Conservation (phyloP, 2,888 invertebrate genomes). For the Notocelia uddmanniana region DNA sequence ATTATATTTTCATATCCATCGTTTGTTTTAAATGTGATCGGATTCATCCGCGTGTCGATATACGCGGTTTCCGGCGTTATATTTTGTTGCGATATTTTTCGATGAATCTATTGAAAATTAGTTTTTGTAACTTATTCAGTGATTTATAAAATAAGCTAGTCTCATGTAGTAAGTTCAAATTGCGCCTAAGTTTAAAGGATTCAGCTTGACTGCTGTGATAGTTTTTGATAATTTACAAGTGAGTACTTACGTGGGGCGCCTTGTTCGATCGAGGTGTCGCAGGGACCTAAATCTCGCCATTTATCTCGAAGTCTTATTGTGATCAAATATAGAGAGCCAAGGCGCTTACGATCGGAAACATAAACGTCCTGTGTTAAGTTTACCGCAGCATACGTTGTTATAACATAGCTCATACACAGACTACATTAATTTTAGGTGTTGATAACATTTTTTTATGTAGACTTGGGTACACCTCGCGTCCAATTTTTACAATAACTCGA, state of each 20-base stretch:
- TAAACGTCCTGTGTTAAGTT: constrained; percentile 5
- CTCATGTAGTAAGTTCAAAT: constrained; percentile 65
- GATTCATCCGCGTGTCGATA: not conserved
- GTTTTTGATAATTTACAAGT: constrained; percentile 60
- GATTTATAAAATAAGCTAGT: constrained; percentile 69
- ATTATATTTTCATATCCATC: constrained; percentile 30
- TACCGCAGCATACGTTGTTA: constrained; percentile 28
- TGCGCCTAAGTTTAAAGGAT: constrained; percentile 64
- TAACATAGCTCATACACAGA: constrained; percentile 24
- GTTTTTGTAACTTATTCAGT: constrained; percentile 51
- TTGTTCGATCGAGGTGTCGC: constrained; percentile 5
- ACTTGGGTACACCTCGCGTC: not conserved
- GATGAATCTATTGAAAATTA: constrained; percentile 39
- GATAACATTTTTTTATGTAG: constrained; percentile 7
- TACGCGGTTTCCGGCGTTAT: constrained; percentile 23
- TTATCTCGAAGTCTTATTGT: not conserved
- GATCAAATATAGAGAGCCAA: not conserved
- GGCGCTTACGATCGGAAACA: not conserved
- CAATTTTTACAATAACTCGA: not conserved
- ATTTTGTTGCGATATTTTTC: constrained; percentile 42
- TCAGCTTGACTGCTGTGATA: constrained; percentile 66
- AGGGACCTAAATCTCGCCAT: not conserved
- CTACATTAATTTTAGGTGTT: constrained; percentile 39
- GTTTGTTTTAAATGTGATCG: constrained; percentile 27
- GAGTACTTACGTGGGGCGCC: constrained; percentile 61